phyloP scores from a whole-genome alignment of 2,797 vertebrate species.

The Coranthus polyacanthus region DNA sequence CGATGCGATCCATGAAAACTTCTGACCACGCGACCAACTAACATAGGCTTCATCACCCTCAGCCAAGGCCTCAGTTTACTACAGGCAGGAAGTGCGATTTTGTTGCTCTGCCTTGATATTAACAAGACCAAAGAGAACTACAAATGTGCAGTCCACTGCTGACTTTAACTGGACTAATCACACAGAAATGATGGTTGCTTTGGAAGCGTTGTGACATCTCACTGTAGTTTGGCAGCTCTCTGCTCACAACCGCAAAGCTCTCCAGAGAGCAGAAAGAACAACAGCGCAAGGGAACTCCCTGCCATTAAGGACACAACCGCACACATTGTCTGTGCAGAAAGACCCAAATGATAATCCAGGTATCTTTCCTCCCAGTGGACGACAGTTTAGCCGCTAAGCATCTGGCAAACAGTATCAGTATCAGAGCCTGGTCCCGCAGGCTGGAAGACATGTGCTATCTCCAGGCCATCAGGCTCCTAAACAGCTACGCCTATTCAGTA shows the following conservation, averaged over 20 bases:
- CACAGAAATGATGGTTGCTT: neutral
- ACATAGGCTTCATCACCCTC: constrained; percentile 3
- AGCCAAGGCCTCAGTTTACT: too few relatives aligned
- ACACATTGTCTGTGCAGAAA: constrained; percentile 51
- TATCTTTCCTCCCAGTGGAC: constrained; percentile 47
- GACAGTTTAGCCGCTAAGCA: constrained; percentile 57
- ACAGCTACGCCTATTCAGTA: constrained; percentile 7
- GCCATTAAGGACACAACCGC: constrained; percentile 38
- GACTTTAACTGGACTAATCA: constrained; percentile 5
- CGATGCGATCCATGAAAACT: too few relatives aligned
- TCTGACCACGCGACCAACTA: too few relatives aligned
- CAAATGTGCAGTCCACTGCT: constrained; percentile 18
- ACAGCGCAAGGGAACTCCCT: constrained; percentile 10
- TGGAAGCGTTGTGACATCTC: constrained; percentile 9
- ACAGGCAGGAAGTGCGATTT: too few relatives aligned
- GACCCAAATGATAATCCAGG: constrained; percentile 35
- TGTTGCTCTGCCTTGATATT: constrained; percentile 12
- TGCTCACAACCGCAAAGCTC: constrained; percentile 19
- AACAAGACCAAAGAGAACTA: constrained; percentile 41
- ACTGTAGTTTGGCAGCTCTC: constrained; percentile 26
- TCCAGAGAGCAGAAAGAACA: constrained; percentile 30
- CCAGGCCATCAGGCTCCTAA: neutral
- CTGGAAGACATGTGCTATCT: constrained; percentile 11
- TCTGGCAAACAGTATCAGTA: constrained; percentile 56
- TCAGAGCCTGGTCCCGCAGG: constrained; percentile 38